Evolutionary conservation across 2,888 invertebrate genomes (phyloP), one percentile per base, ranked within the genome.

Genomic region (Poecilobothrus nobilitatus): DNA sequence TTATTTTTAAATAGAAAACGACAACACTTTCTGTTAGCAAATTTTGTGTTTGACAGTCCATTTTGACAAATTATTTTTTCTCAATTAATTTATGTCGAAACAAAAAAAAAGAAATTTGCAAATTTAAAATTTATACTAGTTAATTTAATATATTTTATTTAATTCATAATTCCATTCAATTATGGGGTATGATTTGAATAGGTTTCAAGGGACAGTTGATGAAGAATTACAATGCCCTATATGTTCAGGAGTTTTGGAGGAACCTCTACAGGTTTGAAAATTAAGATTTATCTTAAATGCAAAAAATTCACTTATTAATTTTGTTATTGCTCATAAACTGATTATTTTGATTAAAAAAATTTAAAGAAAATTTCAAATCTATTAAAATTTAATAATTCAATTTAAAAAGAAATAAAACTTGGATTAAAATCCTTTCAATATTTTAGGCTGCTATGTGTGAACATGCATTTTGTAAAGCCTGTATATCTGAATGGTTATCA

Each of bases 221-320:
- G 97, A 97, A 85, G 97, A 97, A 84, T 86, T 97, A 72, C 89
- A 97, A 76, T 97, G 97, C 79, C 93, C 97, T 73, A 97, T 97
- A 83, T 97, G 97, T 83, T 94, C 95, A 72, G 93, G 94, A 73
- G 97, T 97, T 73, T 83, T 97, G 69, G 95, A 97, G 79, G 95
- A 97, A 79, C 96, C 97, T 65, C 84, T 97, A 72, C 97, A 97
- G 90, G 95, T 94, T 34, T 10, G 9, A 18, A 12, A 2, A 53
- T 12, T n/a, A n/a, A n/a, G n/a, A n/a, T n/a, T n/a, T 53, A 4
- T 6, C 53, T 18, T 53, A n/a, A 8, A 37, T 37, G 37, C 12
- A 12, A 37, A 37, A 37, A 37, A 37, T 8, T 37, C 8, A 37
- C 12, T 37, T 37, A 8, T 37, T 37, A 37, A 37, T 37, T 27